A percentile compares a stretch with the other conserved stretches of the same genome.
phyloP scores from a whole-genome alignment of 2,113 vertebrate genomes.

The Calidris pygmaea region DNA sequence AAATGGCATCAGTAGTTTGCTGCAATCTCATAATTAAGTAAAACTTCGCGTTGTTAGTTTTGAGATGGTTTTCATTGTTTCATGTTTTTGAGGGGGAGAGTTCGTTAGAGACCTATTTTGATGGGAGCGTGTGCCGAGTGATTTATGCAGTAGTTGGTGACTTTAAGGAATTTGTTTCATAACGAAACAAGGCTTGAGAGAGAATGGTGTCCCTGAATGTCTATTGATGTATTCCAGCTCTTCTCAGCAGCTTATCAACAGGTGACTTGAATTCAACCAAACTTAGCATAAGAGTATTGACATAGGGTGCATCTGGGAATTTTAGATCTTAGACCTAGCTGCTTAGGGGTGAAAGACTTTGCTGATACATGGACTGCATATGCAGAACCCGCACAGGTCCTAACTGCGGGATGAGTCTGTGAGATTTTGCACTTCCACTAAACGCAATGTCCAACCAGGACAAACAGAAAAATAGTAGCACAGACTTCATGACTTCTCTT shows the following conservation, averaged over 20 bases:
- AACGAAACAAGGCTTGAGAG: background rate
- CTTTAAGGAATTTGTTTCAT: background rate
- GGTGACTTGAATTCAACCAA: background rate
- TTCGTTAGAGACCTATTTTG: background rate
- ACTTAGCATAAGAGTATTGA: background rate
- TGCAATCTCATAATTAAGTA: background rate
- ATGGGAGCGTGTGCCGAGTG: background rate
- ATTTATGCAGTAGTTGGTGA: background rate
- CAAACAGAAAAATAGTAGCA: background rate
- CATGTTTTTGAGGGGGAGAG: background rate
- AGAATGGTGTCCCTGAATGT: background rate
- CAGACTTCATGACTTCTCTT: background rate
- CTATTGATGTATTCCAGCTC: background rate
- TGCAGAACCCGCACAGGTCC: background rate
- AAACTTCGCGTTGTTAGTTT: background rate
- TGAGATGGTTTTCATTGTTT: background rate
- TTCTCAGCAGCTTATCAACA: background rate
- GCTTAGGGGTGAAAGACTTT: background rate
- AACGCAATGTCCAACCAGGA: background rate
- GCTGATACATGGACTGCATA: background rate
- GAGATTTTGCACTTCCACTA: background rate
- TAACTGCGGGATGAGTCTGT: background rate
- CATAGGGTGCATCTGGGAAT: background rate
- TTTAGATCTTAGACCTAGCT: background rate
- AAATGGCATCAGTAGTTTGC: background rate